Evolutionary conservation across 2,797 vertebrate species (phyloP).

Genomic region (Sternotherus odoratus): DNA sequence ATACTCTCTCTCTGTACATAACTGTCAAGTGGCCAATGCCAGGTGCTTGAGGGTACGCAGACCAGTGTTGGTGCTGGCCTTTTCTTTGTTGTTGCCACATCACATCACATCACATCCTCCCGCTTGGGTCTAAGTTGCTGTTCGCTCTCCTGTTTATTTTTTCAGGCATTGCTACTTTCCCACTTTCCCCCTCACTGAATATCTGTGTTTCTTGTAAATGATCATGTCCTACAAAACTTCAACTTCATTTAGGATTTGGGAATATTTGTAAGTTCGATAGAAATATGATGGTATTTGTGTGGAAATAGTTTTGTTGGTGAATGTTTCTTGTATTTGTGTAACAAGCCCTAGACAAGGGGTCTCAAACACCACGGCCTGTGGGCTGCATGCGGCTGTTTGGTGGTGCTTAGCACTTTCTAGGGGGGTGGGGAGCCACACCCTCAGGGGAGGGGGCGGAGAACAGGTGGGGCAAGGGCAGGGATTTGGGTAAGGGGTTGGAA

Average conservation of each 20-base stretch:
- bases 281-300: slow-evolving; percentile 48
- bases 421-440: no score
- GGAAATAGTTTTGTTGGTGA: slow-evolving; percentile 62
- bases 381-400: no score
- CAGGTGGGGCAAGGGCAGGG: no score
- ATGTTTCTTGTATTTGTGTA: slow-evolving; percentile 50
- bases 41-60: not conserved
- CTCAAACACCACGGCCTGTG: no score
- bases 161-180: not conserved
- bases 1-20: not conserved
- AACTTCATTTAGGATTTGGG: slow-evolving; percentile 2
- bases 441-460: no score
- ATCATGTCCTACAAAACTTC: slow-evolving; percentile 49
- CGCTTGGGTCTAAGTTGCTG: not conserved
- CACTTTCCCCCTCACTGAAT: not conserved
- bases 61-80: not conserved
- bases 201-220: slow-evolving; percentile 41
- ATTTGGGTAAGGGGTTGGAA: no score
- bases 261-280: slow-evolving; percentile 67
- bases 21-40: not conserved
- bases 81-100: not conserved
- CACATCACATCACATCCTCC: not conserved
- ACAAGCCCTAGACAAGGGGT: not conserved
- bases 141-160: not conserved
- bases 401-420: no score